Conservation (phyloP, 2,888 invertebrate genomes). For the Coenonympha arcania region DNA sequence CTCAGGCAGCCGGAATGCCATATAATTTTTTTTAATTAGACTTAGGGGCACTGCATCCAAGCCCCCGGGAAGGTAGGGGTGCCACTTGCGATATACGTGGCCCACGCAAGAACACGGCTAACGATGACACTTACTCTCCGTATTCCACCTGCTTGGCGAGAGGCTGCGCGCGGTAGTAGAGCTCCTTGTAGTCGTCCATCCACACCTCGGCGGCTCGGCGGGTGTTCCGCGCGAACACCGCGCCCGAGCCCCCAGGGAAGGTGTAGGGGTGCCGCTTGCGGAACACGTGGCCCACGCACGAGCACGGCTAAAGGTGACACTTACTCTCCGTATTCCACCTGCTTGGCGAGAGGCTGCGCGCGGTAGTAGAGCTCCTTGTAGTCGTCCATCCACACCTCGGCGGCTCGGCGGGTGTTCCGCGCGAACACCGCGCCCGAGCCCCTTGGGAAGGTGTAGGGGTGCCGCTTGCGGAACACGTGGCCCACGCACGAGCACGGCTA, state of each 20-base stretch:
- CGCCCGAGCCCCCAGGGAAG: conserved; percentile 97
- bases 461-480: conserved; percentile 94
- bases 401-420: conserved; percentile 94
- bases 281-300: conserved; percentile 94
- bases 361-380: conserved; percentile 97
- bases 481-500: conserved; percentile 97
- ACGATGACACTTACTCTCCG: conserved; percentile 82
- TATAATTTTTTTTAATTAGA: too few relatives aligned
- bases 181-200: conserved; percentile 99
- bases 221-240: conserved; percentile 96
- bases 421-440: conserved; percentile 98
- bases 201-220: conserved; percentile 98
- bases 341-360: conserved; percentile 91
- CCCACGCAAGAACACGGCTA: conserved; percentile 86
- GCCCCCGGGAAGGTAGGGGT: conserved; percentile 98
- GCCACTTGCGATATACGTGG: conserved; percentile 94
- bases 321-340: conserved; percentile 92
- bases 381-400: conserved; percentile 99
- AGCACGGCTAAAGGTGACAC: conserved; percentile 78
- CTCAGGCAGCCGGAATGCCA: too few relatives aligned
- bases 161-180: conserved; percentile 95
- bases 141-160: conserved; percentile 89
- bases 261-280: conserved; percentile 98
- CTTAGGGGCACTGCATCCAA: conserved; percentile 97
- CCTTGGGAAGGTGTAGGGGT: conserved; percentile 98